Evolutionary conservation across 2,888 invertebrate species (phyloP), one percentile per base, ranked within the genome.

Genomic region (Drosophila ustulata): DNA sequence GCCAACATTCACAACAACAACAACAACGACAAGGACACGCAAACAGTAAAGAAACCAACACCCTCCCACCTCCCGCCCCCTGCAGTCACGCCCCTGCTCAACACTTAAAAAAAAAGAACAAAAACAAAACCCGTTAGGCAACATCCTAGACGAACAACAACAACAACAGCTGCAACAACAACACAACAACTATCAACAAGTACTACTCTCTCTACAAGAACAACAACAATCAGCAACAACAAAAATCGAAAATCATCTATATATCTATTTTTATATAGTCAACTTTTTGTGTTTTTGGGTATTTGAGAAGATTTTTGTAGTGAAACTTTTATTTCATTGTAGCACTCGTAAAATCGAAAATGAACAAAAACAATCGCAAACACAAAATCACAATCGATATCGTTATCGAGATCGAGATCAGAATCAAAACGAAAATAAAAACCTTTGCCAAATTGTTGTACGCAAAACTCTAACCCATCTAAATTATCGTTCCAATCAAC

Each of bases 401-500:
- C 46, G 37, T 25, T 25, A 18, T 46, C 37, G 37, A 25, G 30
- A 37, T 18, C 26, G 51, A 45, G 8, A 13, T 37, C 28, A 45
- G 57, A 45, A 37, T 43, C 50, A 50, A 25, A 28, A 50, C 39
- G 28, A 23, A 50, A 57, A 55, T 39, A 5, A 51, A 65, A 77
- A 73, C 23, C 78, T 75, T 66, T 89, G 90, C 85, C 90, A 90
- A 88, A 90, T 92, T 89, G 89, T 91, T 82, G 90, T 91, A 89
- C 89, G 89, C 75, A 91, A 91, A 84, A 90, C 91, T 90, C 90
- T 91, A 91, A 92, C 91, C 87, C 88, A 90, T 86, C 85, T 91
- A 90, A 90, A 91, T 91, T 92, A 90, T 91, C 91, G 89, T 89
- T 89, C 84, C 82, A 90, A 91, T 74, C 89, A 84, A 89, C 90